Percentiles rank a stretch among this genome's conserved stretches.
Conservation (phyloP, 2,888 invertebrate species). For the Poecilobothrus nobilitatus region DNA sequence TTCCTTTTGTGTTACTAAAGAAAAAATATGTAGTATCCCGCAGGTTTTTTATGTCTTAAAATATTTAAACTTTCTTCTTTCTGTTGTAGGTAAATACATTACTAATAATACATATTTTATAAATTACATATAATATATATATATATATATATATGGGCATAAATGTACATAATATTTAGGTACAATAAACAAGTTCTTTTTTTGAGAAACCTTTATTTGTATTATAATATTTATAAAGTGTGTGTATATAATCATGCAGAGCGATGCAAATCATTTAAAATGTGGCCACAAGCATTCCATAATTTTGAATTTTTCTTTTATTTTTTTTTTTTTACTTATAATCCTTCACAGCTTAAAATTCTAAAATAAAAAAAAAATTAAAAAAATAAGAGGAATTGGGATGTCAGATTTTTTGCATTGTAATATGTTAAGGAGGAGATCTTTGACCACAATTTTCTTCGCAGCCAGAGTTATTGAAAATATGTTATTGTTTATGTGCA, state of each 20-base stretch:
- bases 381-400: neutral
- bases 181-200: neutral
- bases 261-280: neutral
- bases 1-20: neutral
- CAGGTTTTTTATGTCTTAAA: neutral
- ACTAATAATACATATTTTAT: no score
- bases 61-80: neutral
- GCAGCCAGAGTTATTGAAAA: neutral
- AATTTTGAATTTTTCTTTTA: neutral
- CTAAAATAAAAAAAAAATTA: neutral
- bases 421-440: neutral
- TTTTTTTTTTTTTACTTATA: neutral
- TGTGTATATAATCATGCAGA: neutral
- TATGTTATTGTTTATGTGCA: no score
- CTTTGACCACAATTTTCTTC: neutral
- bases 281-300: slow-evolving; percentile 14
- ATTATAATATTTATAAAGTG: neutral
- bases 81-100: neutral
- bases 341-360: no score
- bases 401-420: neutral
- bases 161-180: neutral
- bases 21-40: neutral
- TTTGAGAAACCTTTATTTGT: neutral
- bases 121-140: no score
- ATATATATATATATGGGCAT: neutral